These are phyloP conservation scores for Eulithis prunata DNA, from an alignment of 2,888 invertebrate species.

Conservation along the genomic window DNA sequence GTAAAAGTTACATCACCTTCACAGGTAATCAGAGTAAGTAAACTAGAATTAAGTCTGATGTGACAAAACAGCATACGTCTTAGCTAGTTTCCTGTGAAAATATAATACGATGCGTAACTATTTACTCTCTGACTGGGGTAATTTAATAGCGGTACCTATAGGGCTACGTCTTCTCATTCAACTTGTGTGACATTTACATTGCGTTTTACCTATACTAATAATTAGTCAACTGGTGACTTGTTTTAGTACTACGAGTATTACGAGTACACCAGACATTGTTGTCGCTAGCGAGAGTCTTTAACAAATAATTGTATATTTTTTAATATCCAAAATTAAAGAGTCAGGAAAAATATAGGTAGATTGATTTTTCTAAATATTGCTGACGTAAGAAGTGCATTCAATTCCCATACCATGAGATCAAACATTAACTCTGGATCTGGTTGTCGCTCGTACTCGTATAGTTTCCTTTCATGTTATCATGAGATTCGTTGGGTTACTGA, in stretches of 20 bases:
- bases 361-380: background rate
- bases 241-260: background rate
- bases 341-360: too few species aligned
- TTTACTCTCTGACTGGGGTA: constrained; percentile 59
- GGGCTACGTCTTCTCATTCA: constrained; percentile 33
- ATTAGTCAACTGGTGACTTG: constrained; percentile 16
- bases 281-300: background rate
- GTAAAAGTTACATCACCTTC: constrained; percentile 64
- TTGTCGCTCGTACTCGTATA: too few species aligned
- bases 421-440: too few species aligned
- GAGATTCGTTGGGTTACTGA: too few species aligned
- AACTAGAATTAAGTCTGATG: constrained; percentile 58
- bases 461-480: too few species aligned
- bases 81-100: constrained; percentile 55
- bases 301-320: background rate
- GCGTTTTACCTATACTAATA: constrained; percentile 21
- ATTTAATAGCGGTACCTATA: constrained; percentile 13
- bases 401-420: too few species aligned
- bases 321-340: too few species aligned
- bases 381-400: background rate
- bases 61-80: constrained; percentile 60
- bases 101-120: constrained; percentile 56
- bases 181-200: constrained; percentile 14
- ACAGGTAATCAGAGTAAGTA: constrained; percentile 64
- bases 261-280: background rate